These are phyloP conservation scores for Kryphioiulus occultus DNA, from an alignment of 2,888 invertebrate species.

Conservation along the genomic window DNA sequence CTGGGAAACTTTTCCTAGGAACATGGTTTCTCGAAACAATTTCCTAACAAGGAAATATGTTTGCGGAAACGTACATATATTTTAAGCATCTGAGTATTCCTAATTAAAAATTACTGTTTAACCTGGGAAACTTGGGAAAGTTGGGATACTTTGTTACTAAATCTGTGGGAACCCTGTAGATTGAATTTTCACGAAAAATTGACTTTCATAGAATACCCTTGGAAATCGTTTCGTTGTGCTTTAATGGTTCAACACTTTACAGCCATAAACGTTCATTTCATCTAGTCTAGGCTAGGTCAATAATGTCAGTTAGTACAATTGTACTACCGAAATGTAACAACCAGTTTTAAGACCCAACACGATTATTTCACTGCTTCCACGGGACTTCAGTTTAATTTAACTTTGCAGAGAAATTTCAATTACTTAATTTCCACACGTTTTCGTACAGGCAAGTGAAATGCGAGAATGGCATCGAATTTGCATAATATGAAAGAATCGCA, in stretches of 20 bases:
- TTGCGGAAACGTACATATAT: too few species aligned
- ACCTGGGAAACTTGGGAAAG: too few species aligned
- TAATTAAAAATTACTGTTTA: too few species aligned
- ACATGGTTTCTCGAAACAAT: too few species aligned
- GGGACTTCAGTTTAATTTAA: neutral
- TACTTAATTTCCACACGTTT: neutral
- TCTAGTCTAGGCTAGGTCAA: neutral
- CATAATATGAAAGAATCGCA: neutral
- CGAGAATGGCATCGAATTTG: too few species aligned
- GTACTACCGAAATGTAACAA: slow-evolving; percentile 4
- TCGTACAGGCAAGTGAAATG: too few species aligned
- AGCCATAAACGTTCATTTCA: neutral
- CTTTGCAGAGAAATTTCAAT: neutral
- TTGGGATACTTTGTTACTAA: too few species aligned
- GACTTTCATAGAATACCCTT: neutral
- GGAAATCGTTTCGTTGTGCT: neutral
- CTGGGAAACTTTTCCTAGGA: too few species aligned
- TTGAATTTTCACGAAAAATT: neutral
- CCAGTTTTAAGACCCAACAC: neutral
- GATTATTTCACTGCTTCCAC: neutral
- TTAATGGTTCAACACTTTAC: neutral
- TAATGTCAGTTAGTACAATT: too few species aligned
- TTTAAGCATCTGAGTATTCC: too few species aligned
- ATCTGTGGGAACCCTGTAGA: too few species aligned
- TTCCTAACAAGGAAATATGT: too few species aligned